Evolutionary conservation across 1,140 invertebrate species (phyloP).

Genomic region (Tetramorium alpestre): DNA sequence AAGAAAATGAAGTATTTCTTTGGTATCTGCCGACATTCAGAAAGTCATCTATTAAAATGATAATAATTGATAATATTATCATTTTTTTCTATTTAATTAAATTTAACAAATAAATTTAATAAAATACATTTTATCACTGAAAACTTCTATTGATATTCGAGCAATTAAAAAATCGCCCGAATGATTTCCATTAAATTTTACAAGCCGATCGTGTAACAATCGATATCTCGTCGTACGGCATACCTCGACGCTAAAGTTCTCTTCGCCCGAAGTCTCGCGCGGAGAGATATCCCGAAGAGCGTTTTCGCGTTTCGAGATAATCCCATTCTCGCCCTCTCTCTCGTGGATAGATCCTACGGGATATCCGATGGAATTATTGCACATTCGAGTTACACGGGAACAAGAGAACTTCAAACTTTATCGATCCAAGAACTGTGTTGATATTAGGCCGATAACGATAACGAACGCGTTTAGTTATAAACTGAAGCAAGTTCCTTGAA

Average conservation of each 20-base stretch:
- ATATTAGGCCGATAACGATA: conserved; percentile 27
- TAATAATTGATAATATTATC: background rate
- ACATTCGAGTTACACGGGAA: conserved; percentile 48
- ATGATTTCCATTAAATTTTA: conserved; percentile 7
- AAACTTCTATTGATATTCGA: background rate
- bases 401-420: conserved; percentile 61
- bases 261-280: conserved; percentile 46
- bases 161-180: background rate
- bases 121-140: background rate
- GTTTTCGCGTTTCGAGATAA: conserved; percentile 85
- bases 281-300: conserved; percentile 83
- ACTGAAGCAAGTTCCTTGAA: conserved; percentile 12
- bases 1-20: background rate
- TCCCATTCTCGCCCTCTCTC: conserved; percentile 64
- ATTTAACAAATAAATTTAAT: background rate
- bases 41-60: background rate
- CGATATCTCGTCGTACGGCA: conserved; percentile 18
- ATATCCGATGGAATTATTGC: conserved; percentile 80
- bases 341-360: conserved; percentile 62
- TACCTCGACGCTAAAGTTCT: conserved; percentile 27
- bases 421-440: conserved; percentile 10
- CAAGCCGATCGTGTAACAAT: background rate
- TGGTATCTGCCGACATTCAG: background rate
- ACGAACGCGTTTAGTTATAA: conserved; percentile 18
- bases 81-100: background rate